These are phyloP conservation scores for Choloepus didactylus DNA, from an alignment of 2,797 vertebrate species.

Conservation along the genomic window DNA sequence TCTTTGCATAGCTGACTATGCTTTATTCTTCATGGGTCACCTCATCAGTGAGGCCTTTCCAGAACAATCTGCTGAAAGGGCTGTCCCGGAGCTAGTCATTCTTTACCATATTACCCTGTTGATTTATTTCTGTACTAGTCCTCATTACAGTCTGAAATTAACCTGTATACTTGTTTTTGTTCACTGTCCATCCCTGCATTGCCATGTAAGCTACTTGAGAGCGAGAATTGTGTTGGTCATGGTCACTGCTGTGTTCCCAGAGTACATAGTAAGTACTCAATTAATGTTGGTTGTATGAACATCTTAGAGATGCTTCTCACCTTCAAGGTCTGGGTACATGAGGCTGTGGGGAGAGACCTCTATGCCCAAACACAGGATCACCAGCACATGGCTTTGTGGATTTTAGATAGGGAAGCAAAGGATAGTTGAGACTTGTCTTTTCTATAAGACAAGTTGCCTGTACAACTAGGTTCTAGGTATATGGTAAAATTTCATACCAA, in stretches of 20 bases:
- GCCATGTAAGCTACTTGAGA: not conserved
- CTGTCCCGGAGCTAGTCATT: not conserved
- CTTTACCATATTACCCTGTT: not conserved
- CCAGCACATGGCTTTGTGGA: not conserved
- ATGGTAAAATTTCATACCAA: not conserved
- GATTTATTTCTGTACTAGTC: not conserved
- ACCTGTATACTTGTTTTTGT: not conserved
- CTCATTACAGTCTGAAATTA: not conserved
- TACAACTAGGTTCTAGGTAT: not conserved
- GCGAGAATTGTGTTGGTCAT: not conserved
- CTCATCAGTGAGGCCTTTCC: not conserved
- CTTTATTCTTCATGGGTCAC: not conserved
- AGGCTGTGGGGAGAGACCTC: not conserved
- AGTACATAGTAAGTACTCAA: not conserved
- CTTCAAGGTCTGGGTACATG: not conserved
- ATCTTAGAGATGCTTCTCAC: not conserved
- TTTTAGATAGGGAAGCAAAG: not conserved
- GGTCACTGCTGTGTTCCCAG: not conserved
- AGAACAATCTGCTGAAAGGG: not conserved
- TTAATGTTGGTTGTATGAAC: not conserved
- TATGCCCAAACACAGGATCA: not conserved
- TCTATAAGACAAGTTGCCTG: not conserved
- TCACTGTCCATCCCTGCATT: not conserved
- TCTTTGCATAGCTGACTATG: not conserved
- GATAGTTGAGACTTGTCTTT: not conserved